These are phyloP conservation scores for Dichetophora obliterata DNA, from an alignment of 2,888 invertebrate genomes.

Conservation along the genomic window DNA sequence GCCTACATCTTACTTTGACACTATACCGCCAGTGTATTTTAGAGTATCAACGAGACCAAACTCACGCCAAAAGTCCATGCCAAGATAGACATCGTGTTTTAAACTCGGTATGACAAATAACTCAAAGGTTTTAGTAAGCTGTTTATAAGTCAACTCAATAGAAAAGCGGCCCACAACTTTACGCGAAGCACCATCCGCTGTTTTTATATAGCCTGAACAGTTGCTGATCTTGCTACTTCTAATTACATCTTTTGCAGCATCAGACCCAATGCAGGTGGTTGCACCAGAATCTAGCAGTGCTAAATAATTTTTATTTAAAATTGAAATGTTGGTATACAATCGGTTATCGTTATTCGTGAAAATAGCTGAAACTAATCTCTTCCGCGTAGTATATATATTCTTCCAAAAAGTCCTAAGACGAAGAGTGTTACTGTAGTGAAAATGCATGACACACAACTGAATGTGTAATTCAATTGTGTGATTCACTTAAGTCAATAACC, in stretches of 20 bases:
- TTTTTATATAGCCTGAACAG: background rate
- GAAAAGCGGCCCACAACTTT: background rate
- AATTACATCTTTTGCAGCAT: background rate
- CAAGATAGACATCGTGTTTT: slow-evolving; percentile 34
- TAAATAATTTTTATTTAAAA: slow-evolving; percentile 6
- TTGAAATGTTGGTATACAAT: background rate
- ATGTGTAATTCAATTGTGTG: too few species aligned
- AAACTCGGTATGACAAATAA: slow-evolving; percentile 31
- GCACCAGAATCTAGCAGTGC: slow-evolving; percentile 24
- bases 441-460: too few species aligned
- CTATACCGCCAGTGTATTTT: too few species aligned
- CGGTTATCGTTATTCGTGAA: too few species aligned
- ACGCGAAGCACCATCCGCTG: slow-evolving; percentile 14
- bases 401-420: background rate
- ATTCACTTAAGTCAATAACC: too few species aligned
- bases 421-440: background rate
- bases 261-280: slow-evolving; percentile 1
- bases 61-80: too few species aligned
- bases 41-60: slow-evolving; percentile 26
- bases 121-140: background rate
- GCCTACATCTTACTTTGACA: background rate
- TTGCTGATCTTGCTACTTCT: background rate
- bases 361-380: slow-evolving; percentile 1
- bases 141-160: background rate
- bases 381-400: background rate